These are phyloP conservation scores for Borostomias antarcticus DNA, from an alignment of 2,797 vertebrate species.

Conservation along the genomic window DNA sequence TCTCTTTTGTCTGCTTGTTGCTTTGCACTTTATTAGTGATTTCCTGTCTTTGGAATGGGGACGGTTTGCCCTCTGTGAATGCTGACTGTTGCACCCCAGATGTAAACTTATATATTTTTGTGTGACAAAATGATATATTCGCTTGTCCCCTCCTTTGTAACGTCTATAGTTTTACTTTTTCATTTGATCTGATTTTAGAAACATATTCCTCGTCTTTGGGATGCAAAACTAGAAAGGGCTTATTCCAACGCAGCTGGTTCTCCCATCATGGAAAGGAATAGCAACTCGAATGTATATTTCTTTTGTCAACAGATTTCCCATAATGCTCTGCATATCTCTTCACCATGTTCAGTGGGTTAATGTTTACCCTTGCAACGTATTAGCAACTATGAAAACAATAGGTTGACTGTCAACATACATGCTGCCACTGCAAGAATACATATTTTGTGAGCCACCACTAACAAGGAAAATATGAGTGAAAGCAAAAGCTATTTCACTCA, in stretches of 20 bases:
- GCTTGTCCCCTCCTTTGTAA: constrained; percentile 71
- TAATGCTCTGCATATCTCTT: constrained; percentile 1
- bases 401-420: constrained; percentile 13
- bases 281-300: constrained; percentile 60
- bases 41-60: constrained; percentile 68
- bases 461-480: constrained; percentile 5
- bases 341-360: neutral
- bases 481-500: neutral
- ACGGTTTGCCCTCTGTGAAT: constrained; percentile 75
- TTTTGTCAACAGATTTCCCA: constrained; percentile 16
- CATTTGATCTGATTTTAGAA: constrained; percentile 37
- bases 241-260: constrained; percentile 71
- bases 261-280: constrained; percentile 59
- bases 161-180: constrained; percentile 51
- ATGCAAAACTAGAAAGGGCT: constrained; percentile 78
- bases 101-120: constrained; percentile 65
- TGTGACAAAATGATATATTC: constrained; percentile 67
- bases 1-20: constrained; percentile 66
- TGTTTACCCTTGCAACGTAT: too few species aligned
- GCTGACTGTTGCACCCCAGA: constrained; percentile 76
- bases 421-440: constrained; percentile 18
- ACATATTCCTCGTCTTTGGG: constrained; percentile 53
- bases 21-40: constrained; percentile 77
- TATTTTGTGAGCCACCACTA: constrained; percentile 3
- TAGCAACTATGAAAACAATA: too few species aligned